Evolutionary conservation across 2,113 vertebrate genomes (phyloP).

Genomic region (Murina feae): DNA sequence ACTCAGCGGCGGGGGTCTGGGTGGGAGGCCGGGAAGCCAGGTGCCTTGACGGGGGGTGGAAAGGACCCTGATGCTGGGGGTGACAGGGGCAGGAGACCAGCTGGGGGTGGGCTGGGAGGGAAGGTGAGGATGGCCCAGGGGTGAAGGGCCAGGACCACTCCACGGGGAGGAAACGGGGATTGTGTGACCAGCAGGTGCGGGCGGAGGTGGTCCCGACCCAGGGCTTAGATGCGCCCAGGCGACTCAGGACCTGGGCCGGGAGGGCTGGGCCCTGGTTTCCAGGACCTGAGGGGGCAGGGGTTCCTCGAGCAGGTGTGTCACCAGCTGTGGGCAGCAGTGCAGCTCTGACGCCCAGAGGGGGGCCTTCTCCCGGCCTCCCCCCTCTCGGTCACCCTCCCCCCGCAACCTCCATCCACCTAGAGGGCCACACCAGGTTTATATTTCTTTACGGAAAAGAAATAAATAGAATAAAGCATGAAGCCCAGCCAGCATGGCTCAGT

Average conservation of each 20-base stretch:
- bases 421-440: background rate
- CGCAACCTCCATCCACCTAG: fast-evolving
- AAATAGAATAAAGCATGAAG: fast-evolving
- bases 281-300: background rate
- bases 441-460: background rate
- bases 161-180: background rate
- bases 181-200: background rate
- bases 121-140: fast-evolving
- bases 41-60: background rate
- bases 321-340: background rate
- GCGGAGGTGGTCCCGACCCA: background rate
- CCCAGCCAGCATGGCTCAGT: too few species aligned
- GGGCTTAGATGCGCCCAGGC: fast-evolving
- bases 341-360: background rate
- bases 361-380: background rate
- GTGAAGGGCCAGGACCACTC: background rate
- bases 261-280: background rate
- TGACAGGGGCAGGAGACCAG: fast-evolving
- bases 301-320: background rate
- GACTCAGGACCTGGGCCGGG: fast-evolving
- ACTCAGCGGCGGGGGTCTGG: background rate
- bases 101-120: too few species aligned
- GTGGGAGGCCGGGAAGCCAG: background rate
- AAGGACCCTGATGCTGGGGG: too few species aligned
- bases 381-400: background rate